Evolutionary conservation across 2,888 invertebrate genomes (phyloP).

Genomic region (Cosmopolites sordidus): DNA sequence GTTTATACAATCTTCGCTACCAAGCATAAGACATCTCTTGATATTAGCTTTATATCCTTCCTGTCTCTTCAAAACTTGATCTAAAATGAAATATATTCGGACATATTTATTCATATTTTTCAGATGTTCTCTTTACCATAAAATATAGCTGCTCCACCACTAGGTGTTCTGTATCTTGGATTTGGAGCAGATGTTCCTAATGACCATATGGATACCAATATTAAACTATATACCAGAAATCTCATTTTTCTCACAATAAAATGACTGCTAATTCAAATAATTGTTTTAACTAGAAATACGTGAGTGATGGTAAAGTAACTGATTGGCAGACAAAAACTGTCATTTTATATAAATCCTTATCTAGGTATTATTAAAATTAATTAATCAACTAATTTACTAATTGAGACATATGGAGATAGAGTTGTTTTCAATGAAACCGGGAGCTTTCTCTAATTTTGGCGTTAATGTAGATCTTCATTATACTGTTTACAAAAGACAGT

Average conservation of each 20-base stretch:
- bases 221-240: neutral
- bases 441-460: neutral
- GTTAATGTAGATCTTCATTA: conserved; percentile 11
- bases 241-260: conserved; percentile 15
- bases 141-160: neutral
- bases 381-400: conserved; percentile 13
- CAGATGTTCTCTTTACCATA: neutral
- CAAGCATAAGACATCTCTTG: conserved; percentile 46
- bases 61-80: neutral
- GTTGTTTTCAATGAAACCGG: too few species aligned
- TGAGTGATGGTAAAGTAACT: too few species aligned
- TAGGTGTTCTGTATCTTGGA: neutral
- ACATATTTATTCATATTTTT: conserved; percentile 5
- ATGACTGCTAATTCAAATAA: neutral
- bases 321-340: neutral
- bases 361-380: conserved; percentile 11
- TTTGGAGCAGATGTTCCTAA: neutral
- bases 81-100: neutral
- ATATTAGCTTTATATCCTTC: conserved; percentile 4
- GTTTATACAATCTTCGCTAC: conserved; percentile 48
- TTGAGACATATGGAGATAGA: conserved; percentile 19
- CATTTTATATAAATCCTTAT: conserved; percentile 24
- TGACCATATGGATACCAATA: neutral
- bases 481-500: conserved; percentile 10
- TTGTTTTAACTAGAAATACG: too few species aligned